Evolutionary conservation across 2,888 invertebrate genomes (phyloP).

Genomic region (Heterodera filipjevi): DNA sequence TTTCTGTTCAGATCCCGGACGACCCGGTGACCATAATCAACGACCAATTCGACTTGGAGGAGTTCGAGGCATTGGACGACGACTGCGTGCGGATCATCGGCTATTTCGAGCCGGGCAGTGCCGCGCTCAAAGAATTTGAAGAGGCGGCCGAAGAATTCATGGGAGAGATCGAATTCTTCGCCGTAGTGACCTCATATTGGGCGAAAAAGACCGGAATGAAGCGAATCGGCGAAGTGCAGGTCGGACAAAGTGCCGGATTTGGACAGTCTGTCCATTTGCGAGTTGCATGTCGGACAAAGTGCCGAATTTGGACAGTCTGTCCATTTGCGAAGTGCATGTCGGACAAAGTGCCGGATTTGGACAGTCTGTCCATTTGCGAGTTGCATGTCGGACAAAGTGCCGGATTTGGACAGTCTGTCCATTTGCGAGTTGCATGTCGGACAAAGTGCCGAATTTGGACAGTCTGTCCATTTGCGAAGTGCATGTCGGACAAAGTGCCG

Average conservation of each 20-base stretch:
- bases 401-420: too few relatives aligned
- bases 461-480: not conserved
- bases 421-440: constrained; percentile 44
- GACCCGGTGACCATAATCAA: constrained; percentile 66
- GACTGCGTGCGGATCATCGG: constrained; percentile 63
- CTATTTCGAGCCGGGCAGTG: constrained; percentile 65
- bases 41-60: constrained; percentile 64
- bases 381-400: too few relatives aligned
- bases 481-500: too few relatives aligned
- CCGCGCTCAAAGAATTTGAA: constrained; percentile 64
- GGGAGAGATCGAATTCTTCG: constrained; percentile 66
- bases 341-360: not conserved
- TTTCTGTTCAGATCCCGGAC: constrained; percentile 65
- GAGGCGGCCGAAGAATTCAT: constrained; percentile 66
- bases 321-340: constrained; percentile 44
- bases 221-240: constrained; percentile 55
- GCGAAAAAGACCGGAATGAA: constrained; percentile 64
- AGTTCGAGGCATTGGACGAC: constrained; percentile 64
- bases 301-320: too few relatives aligned
- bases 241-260: not conserved
- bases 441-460: not conserved
- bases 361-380: not conserved
- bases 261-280: not conserved
- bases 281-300: not conserved
- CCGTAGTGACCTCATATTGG: constrained; percentile 65